phyloP scores from a whole-genome alignment of 2,797 vertebrate species.

The Dallia pectoralis region DNA sequence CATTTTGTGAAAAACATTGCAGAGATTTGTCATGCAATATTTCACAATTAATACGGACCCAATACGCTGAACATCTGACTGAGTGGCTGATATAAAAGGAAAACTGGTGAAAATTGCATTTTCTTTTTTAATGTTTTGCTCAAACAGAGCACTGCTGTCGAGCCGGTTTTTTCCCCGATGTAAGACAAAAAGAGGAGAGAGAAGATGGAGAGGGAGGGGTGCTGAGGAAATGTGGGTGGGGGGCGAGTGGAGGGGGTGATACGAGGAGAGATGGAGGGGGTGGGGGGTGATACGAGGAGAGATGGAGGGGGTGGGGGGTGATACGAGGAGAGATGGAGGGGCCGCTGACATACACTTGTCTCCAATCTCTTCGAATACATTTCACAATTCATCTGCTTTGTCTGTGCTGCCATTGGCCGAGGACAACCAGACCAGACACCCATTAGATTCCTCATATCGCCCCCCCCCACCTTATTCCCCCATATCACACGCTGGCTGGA shows the following conservation, averaged over 20 bases:
- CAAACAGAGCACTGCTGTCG: conserved; percentile 78
- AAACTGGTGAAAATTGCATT: conserved; percentile 71
- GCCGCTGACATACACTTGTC: conserved; percentile 94
- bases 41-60: conserved; percentile 68
- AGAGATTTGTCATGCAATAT: conserved; percentile 59
- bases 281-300: too few relatives aligned
- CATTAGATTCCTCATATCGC: conserved; percentile 97
- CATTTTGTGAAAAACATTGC: conserved; percentile 61
- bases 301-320: conserved; percentile 41
- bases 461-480: conserved; percentile 28
- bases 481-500: conserved; percentile 96
- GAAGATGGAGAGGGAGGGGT: conserved; percentile 73
- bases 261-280: conserved; percentile 47
- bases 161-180: conserved; percentile 72
- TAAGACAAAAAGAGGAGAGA: conserved; percentile 75
- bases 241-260: too few relatives aligned
- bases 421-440: conserved; percentile 99
- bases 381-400: conserved; percentile 99
- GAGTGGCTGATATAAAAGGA: conserved; percentile 66
- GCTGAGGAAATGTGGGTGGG: conserved; percentile 69
- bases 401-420: conserved; percentile 99
- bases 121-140: conserved; percentile 77
- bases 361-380: conserved; percentile 99
- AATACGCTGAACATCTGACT: conserved; percentile 55
- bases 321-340: conserved; percentile 75